These are phyloP conservation scores for Nothura maculosa DNA, from an alignment of 2,797 vertebrate genomes.

Conservation along the genomic window DNA sequence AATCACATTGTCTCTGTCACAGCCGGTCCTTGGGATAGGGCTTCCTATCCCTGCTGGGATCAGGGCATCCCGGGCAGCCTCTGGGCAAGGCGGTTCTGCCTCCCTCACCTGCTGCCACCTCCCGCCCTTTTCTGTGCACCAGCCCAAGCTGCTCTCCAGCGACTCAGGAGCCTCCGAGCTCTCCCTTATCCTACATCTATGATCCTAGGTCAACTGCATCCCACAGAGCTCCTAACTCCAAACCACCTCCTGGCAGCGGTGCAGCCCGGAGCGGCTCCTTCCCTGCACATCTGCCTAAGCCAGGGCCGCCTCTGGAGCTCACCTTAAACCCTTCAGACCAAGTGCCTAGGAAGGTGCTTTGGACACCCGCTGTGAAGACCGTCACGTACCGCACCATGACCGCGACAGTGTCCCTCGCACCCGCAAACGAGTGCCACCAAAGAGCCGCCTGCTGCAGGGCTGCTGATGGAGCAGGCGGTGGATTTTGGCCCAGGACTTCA, in stretches of 20 bases:
- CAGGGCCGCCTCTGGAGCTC: not conserved
- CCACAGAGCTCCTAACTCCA: not conserved
- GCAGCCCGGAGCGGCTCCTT: accelerated
- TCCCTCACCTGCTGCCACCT: not conserved
- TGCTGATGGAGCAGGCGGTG: not conserved
- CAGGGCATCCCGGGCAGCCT: not conserved
- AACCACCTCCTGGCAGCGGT: not conserved
- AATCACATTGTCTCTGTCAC: not conserved
- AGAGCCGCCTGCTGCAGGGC: not conserved
- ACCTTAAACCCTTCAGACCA: constrained; percentile 1
- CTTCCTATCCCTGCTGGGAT: not conserved
- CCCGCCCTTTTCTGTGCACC: not conserved
- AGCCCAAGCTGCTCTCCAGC: not conserved
- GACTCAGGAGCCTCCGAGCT: not conserved
- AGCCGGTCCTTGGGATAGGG: not conserved
- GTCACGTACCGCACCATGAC: accelerated
- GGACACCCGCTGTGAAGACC: not conserved
- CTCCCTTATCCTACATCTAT: not conserved
- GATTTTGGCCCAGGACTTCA: not conserved
- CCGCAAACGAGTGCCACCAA: not conserved
- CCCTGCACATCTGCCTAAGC: not conserved
- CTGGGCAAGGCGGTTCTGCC: not conserved
- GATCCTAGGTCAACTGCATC: not conserved
- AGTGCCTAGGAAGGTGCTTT: not conserved
- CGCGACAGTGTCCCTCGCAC: not conserved